Percentiles rank a stretch among this genome's conserved stretches.
These are phyloP conservation scores for Atractosteus spatula DNA, from an alignment of 2,113 vertebrate species.

Conservation along the genomic window DNA sequence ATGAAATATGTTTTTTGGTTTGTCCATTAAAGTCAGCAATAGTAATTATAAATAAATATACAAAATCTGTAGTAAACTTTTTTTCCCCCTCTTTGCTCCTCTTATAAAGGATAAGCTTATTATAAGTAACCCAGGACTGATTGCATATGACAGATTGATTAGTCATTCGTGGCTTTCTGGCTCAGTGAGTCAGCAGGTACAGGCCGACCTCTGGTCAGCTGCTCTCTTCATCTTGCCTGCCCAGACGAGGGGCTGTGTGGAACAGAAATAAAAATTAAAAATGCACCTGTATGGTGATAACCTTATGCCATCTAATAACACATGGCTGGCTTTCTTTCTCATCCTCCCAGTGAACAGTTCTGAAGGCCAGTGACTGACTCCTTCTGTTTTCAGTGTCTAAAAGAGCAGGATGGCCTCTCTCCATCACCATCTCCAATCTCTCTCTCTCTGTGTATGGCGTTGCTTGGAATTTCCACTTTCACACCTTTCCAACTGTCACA, in stretches of 20 bases:
- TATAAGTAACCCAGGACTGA: constrained; percentile 9
- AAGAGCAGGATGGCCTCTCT: too few species aligned
- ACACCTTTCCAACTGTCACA: constrained; percentile 5
- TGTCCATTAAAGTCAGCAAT: not conserved
- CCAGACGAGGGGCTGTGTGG: not conserved
- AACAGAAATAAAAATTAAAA: not conserved
- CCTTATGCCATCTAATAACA: too few species aligned
- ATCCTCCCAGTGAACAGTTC: too few species aligned
- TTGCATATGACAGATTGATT: constrained; percentile 51
- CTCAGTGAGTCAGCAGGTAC: constrained; percentile 50
- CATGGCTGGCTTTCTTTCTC: too few species aligned
- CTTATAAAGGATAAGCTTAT: not conserved
- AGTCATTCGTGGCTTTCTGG: constrained; percentile 60
- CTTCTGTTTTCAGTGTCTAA: too few species aligned
- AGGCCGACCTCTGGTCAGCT: constrained; percentile 41
- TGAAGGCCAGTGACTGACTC: too few species aligned
- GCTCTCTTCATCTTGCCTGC: not conserved
- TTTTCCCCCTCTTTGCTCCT: constrained; percentile 8
- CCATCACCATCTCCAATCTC: too few species aligned
- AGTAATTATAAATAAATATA: constrained; percentile 12
- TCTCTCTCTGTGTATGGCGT: too few species aligned
- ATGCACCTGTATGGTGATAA: too few species aligned
- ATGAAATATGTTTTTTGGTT: not conserved
- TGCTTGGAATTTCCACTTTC: constrained; percentile 1
- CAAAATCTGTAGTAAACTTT: constrained; percentile 1